Conservation (phyloP, 2,888 invertebrate species). For the Alitta virens region DNA sequence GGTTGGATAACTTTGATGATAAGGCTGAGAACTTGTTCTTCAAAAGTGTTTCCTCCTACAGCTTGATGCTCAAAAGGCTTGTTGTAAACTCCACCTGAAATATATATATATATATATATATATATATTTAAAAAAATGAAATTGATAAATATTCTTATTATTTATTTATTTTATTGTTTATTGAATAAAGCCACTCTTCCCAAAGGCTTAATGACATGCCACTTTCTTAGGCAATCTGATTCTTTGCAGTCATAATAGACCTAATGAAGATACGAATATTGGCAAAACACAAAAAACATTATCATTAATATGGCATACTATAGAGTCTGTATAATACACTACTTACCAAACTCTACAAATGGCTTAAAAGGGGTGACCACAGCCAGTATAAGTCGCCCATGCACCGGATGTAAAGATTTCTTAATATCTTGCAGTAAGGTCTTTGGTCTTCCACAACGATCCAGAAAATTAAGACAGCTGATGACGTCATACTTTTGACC, state of each 20-base stretch:
- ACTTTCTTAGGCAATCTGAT: too few relatives aligned
- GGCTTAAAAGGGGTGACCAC: slow-evolving; percentile 90
- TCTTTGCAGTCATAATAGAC: too few relatives aligned
- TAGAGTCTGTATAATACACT: too few relatives aligned
- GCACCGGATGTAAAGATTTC: slow-evolving; percentile 67
- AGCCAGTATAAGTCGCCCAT: slow-evolving; percentile 71
- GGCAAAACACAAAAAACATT: too few relatives aligned
- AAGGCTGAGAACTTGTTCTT: slow-evolving; percentile 74
- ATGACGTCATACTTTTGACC: slow-evolving; percentile 70
- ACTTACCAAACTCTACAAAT: slow-evolving; percentile 74
- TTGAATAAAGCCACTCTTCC: too few relatives aligned
- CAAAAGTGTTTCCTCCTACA: slow-evolving; percentile 56
- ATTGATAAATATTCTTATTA: too few relatives aligned
- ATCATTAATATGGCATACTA: too few relatives aligned
- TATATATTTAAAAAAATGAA: too few relatives aligned
- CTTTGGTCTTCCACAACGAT: slow-evolving; percentile 84
- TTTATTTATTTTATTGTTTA: too few relatives aligned
- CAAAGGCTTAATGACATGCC: too few relatives aligned
- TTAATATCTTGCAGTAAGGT: slow-evolving; percentile 76
- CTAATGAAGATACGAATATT: too few relatives aligned
- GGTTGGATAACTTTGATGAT: slow-evolving; percentile 65
- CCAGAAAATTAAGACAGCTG: slow-evolving; percentile 87
- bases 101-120: too few relatives aligned
- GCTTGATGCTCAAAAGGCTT: slow-evolving; percentile 51
- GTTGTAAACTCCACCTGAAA: slow-evolving; percentile 71